phyloP scores from a whole-genome alignment of 2,797 vertebrate species.

The Coracias cyanogaster region DNA sequence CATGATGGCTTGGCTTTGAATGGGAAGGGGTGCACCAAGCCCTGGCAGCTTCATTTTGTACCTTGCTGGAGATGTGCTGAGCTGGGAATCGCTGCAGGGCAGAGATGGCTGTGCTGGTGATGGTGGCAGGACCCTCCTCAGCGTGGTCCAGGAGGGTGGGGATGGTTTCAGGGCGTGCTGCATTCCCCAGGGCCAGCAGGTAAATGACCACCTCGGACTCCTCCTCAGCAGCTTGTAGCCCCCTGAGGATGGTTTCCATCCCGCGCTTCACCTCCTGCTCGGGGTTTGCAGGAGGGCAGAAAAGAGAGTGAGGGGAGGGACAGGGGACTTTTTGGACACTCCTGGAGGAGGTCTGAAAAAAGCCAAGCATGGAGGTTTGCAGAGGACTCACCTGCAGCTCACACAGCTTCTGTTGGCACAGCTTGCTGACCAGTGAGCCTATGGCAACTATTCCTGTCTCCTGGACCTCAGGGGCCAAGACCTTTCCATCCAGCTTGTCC shows the following conservation, averaged over 20 bases:
- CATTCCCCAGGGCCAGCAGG: slow-evolving; percentile 69
- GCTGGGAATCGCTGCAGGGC: slow-evolving; percentile 33
- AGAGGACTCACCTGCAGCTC: slow-evolving; percentile 60
- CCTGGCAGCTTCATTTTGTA: not conserved
- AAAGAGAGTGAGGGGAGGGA: too few species aligned
- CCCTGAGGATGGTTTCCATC: slow-evolving; percentile 30
- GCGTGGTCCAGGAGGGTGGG: slow-evolving; percentile 58
- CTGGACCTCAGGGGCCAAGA: not conserved
- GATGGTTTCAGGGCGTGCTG: slow-evolving; percentile 53
- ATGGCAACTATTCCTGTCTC: slow-evolving; percentile 51
- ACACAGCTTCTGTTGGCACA: slow-evolving; percentile 73
- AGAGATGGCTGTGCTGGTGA: not conserved
- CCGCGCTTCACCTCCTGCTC: slow-evolving; percentile 63
- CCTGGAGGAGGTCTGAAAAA: accelerated
- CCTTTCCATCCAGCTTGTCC: slow-evolving; percentile 68
- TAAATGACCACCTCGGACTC: slow-evolving; percentile 5
- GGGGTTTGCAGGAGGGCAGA: not conserved
- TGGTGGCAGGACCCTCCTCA: not conserved
- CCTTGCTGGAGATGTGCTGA: slow-evolving; percentile 53
- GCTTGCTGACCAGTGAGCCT: slow-evolving; percentile 71
- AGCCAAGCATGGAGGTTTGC: not conserved
- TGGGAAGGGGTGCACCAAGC: not conserved
- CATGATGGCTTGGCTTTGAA: not conserved
- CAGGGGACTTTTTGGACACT: accelerated
- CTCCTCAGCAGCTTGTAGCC: slow-evolving; percentile 15